A percentile compares a stretch with the other conserved stretches of the same genome.
Evolutionary conservation across 2,113 vertebrate genomes (phyloP).

Genomic region (Balaeniceps rex): DNA sequence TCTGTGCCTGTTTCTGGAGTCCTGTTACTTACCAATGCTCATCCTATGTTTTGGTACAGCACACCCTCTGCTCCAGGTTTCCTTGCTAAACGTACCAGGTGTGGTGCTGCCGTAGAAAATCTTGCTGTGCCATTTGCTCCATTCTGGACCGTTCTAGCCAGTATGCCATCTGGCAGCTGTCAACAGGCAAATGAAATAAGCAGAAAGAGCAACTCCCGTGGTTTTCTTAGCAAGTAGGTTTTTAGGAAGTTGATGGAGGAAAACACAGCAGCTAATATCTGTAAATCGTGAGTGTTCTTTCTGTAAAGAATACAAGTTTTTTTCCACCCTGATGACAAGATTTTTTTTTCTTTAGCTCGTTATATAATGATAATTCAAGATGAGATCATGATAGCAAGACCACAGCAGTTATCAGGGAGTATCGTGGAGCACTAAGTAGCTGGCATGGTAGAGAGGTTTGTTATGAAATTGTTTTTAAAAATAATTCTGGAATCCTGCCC

Average conservation of each 20-base stretch:
- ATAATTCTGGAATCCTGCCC: conserved; percentile 19
- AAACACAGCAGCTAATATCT: neutral
- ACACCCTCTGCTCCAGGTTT: neutral
- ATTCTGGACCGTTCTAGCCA: neutral
- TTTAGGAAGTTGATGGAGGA: neutral
- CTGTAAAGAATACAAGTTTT: neutral
- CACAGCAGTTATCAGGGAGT: neutral
- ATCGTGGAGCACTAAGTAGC: neutral
- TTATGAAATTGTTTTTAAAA: conserved; percentile 45
- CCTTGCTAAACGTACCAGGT: neutral
- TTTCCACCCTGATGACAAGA: neutral
- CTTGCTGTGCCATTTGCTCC: neutral
- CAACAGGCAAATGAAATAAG: neutral
- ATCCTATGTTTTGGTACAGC: neutral
- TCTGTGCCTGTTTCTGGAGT: neutral
- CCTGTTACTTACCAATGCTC: neutral
- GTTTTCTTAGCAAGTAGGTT: neutral
- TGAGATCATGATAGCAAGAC: neutral
- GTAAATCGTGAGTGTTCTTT: neutral
- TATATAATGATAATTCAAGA: conserved; percentile 5
- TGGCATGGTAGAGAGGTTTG: neutral
- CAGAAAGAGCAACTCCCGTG: neutral
- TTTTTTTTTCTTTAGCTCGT: neutral
- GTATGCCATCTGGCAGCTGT: neutral
- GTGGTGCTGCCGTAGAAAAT: neutral